These are phyloP conservation scores for Chironomus riparius DNA, from an alignment of 2,888 invertebrate species.

Conservation along the genomic window DNA sequence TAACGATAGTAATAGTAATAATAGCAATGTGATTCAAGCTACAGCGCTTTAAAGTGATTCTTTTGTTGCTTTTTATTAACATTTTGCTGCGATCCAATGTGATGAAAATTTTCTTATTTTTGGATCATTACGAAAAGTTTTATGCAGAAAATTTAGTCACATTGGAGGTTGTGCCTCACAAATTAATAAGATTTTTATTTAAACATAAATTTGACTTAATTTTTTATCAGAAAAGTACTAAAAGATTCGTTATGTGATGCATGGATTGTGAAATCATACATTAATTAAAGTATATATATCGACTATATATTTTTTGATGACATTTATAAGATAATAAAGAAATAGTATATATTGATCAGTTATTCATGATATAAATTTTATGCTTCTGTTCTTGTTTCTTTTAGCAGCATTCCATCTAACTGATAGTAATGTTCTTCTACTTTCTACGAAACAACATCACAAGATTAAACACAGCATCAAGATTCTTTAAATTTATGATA, in stretches of 20 bases:
- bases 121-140: not conserved
- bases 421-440: constrained; percentile 5
- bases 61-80: not conserved
- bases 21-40: constrained; percentile 1
- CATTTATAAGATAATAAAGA: not conserved
- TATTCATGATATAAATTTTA: not conserved
- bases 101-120: not conserved
- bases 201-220: too few relatives aligned
- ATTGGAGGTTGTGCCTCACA: not conserved
- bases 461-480: constrained; percentile 6
- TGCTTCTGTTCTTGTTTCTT: not conserved
- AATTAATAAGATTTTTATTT: not conserved
- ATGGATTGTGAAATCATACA: too few relatives aligned
- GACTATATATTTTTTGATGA: too few relatives aligned
- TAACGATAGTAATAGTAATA: constrained; percentile 10
- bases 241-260: too few relatives aligned
- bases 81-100: not conserved
- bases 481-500: too few relatives aligned
- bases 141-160: not conserved
- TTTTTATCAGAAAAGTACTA: too few relatives aligned
- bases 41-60: constrained; percentile 6
- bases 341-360: not conserved
- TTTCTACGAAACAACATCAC: constrained; percentile 7
- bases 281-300: too few relatives aligned
- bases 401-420: constrained; percentile 17